phyloP scores from a whole-genome alignment of 2,113 vertebrate genomes.

The Brachypteracias leptosomus region DNA sequence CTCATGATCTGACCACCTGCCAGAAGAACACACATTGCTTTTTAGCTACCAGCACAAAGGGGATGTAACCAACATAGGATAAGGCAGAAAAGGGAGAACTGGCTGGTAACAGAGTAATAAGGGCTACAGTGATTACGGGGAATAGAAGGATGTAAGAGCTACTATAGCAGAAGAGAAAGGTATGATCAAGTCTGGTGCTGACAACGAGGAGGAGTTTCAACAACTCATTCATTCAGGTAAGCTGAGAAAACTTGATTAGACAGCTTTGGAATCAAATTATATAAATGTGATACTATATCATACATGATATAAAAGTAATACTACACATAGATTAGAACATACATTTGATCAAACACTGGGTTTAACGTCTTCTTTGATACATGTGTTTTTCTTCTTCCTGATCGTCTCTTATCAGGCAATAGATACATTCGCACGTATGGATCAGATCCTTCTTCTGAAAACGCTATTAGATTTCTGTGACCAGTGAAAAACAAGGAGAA shows the following conservation, averaged over 20 bases:
- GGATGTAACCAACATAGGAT: not conserved
- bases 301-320: not conserved
- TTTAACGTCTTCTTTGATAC: slow-evolving; percentile 90
- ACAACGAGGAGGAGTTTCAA: not conserved
- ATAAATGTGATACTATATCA: not conserved
- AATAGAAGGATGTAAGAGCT: not conserved
- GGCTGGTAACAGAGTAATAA: not conserved
- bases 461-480: slow-evolving; percentile 89
- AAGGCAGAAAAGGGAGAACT: not conserved
- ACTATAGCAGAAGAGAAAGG: not conserved
- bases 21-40: not conserved
- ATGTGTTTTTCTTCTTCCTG: slow-evolving; percentile 92
- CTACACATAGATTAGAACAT: not conserved
- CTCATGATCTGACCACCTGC: not conserved
- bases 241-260: not conserved
- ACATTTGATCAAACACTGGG: slow-evolving; percentile 92
- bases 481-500: not conserved
- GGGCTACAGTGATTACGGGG: not conserved
- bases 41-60: not conserved
- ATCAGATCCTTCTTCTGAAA: slow-evolving; percentile 90
- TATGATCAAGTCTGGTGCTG: not conserved
- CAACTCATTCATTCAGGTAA: not conserved
- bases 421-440: slow-evolving; percentile 95
- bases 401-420: slow-evolving; percentile 93
- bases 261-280: not conserved